A percentile compares a stretch with the other conserved stretches of the same genome.
Evolutionary conservation across 2,113 vertebrate genomes (phyloP).

Genomic region (Chaenogobius annularis): DNA sequence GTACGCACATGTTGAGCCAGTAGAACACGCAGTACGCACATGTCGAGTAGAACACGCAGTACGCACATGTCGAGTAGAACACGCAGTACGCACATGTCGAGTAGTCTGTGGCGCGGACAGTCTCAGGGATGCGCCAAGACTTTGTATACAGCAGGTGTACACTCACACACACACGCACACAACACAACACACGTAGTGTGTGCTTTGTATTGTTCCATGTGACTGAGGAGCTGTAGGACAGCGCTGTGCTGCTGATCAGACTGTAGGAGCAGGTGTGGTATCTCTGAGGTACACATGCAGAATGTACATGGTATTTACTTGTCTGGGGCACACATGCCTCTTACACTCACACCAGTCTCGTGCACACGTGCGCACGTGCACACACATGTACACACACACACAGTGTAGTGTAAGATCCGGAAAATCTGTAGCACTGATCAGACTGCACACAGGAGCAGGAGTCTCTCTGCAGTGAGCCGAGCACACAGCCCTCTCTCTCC

Average conservation of each 20-base stretch:
- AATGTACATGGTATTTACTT: not conserved
- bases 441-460: constrained; percentile 3
- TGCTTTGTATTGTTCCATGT: too few relatives aligned
- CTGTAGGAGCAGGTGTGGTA: constrained; percentile 7
- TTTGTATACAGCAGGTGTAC: too few relatives aligned
- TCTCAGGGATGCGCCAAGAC: too few relatives aligned
- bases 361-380: not conserved
- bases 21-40: not conserved
- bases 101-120: too few relatives aligned
- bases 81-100: too few relatives aligned
- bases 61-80: not conserved
- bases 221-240: too few relatives aligned
- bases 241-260: not conserved
- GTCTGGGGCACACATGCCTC: not conserved
- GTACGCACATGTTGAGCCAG: not conserved
- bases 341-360: too few relatives aligned
- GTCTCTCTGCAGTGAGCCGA: constrained; percentile 69
- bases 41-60: not conserved
- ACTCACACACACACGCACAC: too few relatives aligned
- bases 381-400: not conserved
- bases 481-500: constrained; percentile 58
- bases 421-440: not conserved
- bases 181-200: too few relatives aligned
- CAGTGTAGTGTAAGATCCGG: not conserved
- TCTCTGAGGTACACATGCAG: constrained; percentile 57